Conservation (phyloP, 1,140 invertebrate genomes). For the Oryctes rhinoceros region DNA sequence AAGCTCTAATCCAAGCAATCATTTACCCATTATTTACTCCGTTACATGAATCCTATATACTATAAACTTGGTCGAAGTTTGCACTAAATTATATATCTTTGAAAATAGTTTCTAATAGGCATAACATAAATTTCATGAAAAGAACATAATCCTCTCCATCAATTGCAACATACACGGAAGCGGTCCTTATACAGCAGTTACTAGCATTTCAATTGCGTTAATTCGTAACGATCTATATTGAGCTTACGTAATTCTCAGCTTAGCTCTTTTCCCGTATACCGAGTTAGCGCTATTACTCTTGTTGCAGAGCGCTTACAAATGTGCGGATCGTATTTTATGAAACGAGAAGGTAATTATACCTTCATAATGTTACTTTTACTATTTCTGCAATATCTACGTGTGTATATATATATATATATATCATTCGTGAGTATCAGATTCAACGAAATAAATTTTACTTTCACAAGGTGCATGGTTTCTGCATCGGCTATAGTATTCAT, state of each 20-base stretch:
- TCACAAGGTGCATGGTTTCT: conserved; percentile 1
- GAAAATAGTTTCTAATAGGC: too few species aligned
- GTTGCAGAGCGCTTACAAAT: background rate
- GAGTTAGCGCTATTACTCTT: background rate
- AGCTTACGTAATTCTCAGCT: background rate
- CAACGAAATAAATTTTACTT: conserved; percentile 22
- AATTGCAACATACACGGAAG: conserved; percentile 1
- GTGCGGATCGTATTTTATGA: background rate
- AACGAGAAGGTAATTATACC: conserved; percentile 5
- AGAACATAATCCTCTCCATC: background rate
- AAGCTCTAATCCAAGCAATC: too few species aligned
- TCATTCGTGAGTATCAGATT: background rate
- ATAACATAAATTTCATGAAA: background rate
- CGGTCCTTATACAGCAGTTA: background rate
- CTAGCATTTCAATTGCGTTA: conserved; percentile 3
- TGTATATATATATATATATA: background rate
- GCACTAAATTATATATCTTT: too few species aligned
- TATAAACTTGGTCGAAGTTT: too few species aligned
- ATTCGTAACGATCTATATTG: conserved; percentile 10
- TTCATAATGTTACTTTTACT: background rate
- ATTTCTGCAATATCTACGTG: background rate
- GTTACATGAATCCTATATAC: too few species aligned
- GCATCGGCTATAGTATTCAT: background rate
- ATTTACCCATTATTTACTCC: too few species aligned
- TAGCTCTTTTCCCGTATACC: background rate